phyloP scores from a whole-genome alignment of 2,888 invertebrate genomes.

The Atherix ibis region DNA sequence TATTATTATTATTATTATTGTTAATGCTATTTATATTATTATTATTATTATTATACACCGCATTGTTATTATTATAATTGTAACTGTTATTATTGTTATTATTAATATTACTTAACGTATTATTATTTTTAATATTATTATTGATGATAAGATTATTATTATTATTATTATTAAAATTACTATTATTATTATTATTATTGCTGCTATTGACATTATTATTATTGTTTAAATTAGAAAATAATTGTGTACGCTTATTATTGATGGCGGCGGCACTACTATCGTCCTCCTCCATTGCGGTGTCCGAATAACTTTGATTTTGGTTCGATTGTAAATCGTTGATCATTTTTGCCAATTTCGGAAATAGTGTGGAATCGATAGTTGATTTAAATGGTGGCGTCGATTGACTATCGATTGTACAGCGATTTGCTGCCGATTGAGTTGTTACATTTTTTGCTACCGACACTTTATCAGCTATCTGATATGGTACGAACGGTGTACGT shows the following conservation, averaged over 20 bases:
- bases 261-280: background rate
- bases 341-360: constrained; percentile 63
- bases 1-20: no score
- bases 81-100: constrained; percentile 5
- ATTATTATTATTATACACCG: constrained; percentile 2
- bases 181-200: constrained; percentile 6
- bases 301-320: constrained; percentile 2
- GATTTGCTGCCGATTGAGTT: background rate
- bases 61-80: no score
- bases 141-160: constrained; percentile 9
- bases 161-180: no score
- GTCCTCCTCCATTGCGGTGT: constrained; percentile 2
- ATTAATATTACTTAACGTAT: background rate
- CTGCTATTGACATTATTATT: constrained; percentile 2
- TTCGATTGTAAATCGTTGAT: constrained; percentile 22
- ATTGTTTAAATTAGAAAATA: background rate
- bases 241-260: background rate
- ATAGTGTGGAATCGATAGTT: constrained; percentile 57
- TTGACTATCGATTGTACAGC: constrained; percentile 14
- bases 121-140: constrained; percentile 4
- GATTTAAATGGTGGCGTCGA: constrained; percentile 18
- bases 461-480: constrained; percentile 39
- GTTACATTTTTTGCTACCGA: constrained; percentile 20
- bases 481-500: constrained; percentile 69
- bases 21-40: background rate